Evolutionary conservation across 1,140 invertebrate genomes (phyloP).

Genomic region (Leptinotarsa lineolata): DNA sequence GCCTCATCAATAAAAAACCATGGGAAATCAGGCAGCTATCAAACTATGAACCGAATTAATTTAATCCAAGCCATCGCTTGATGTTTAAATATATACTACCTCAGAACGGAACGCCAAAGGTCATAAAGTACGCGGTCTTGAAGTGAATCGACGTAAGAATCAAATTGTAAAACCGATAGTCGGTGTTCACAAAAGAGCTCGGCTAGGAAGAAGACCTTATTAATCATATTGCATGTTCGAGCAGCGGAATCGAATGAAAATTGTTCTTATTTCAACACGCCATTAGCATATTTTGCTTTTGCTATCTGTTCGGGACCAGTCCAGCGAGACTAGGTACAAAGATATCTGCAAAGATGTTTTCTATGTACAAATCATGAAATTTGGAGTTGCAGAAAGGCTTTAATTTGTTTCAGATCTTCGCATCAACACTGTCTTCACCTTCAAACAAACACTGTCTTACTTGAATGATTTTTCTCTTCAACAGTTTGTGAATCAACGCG

Average conservation of each 20-base stretch:
- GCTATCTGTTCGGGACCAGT: not conserved
- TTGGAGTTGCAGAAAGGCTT: too few species aligned
- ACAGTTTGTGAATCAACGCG: too few species aligned
- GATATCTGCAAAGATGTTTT: too few species aligned
- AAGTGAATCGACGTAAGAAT: conserved; percentile 2
- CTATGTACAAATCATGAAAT: too few species aligned
- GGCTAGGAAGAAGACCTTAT: conserved; percentile 35
- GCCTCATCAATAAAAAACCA: conserved; percentile 2
- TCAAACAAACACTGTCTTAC: too few species aligned
- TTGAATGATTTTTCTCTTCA: too few species aligned
- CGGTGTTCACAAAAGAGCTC: conserved; percentile 38
- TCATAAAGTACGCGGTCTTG: conserved; percentile 16
- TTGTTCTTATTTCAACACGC: conserved; percentile 29
- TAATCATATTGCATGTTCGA: conserved; percentile 45
- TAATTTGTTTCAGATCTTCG: too few species aligned
- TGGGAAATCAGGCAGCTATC: not conserved
- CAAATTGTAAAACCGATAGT: conserved; percentile 20
- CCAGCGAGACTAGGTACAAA: not conserved
- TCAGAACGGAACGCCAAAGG: conserved; percentile 2
- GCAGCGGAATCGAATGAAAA: conserved; percentile 33
- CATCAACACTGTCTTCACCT: too few species aligned
- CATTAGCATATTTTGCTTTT: conserved; percentile 39
- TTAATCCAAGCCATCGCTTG: conserved; percentile 5
- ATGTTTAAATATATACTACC: conserved; percentile 23
- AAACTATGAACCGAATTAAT: conserved; percentile 13